phyloP scores from a whole-genome alignment of 2,888 invertebrate species.

The Isoperla grammatica region DNA sequence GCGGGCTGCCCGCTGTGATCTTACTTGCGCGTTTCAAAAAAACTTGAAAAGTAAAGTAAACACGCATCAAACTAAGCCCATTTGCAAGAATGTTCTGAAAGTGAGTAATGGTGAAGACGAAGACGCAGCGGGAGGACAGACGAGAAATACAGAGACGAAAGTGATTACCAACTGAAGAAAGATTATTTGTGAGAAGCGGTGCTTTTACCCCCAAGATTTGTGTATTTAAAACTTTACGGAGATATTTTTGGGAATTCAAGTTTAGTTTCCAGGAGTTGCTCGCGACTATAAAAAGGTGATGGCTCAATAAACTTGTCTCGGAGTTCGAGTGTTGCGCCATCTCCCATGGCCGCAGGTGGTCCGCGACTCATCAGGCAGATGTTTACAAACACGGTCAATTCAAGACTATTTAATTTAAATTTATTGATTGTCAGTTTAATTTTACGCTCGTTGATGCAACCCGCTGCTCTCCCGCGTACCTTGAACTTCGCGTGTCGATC shows the following conservation, averaged over 20 bases:
- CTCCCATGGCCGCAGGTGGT: slow-evolving; percentile 8
- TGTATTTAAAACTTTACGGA: slow-evolving; percentile 16
- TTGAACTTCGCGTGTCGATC: no score
- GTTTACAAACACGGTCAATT: slow-evolving; percentile 11
- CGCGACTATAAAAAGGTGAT: slow-evolving; percentile 15
- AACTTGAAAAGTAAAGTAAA: slow-evolving; percentile 12
- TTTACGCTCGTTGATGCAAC: no score
- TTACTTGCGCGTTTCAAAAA: slow-evolving; percentile 14
- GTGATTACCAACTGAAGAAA: slow-evolving; percentile 16
- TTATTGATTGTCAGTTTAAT: slow-evolving; percentile 9
- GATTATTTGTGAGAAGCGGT: slow-evolving; percentile 15
- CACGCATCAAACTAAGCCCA: slow-evolving; percentile 18
- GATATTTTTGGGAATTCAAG: slow-evolving; percentile 15
- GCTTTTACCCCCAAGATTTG: slow-evolving; percentile 14
- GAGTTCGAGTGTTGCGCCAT: slow-evolving; percentile 12
- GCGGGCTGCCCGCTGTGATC: slow-evolving; percentile 3
- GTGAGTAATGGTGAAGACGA: slow-evolving; percentile 17
- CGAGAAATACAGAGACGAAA: slow-evolving; percentile 7
- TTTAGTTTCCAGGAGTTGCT: slow-evolving; percentile 17
- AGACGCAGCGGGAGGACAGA: slow-evolving; percentile 1
- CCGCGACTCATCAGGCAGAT: not conserved
- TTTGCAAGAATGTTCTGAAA: slow-evolving; percentile 16
- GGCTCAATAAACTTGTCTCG: slow-evolving; percentile 16
- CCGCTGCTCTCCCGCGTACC: no score
- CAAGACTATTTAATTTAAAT: slow-evolving; percentile 10